Percentiles rank a stretch among this genome's conserved stretches.
phyloP scores from a whole-genome alignment of 2,888 invertebrate genomes.

The Parasteatoda lunata region DNA sequence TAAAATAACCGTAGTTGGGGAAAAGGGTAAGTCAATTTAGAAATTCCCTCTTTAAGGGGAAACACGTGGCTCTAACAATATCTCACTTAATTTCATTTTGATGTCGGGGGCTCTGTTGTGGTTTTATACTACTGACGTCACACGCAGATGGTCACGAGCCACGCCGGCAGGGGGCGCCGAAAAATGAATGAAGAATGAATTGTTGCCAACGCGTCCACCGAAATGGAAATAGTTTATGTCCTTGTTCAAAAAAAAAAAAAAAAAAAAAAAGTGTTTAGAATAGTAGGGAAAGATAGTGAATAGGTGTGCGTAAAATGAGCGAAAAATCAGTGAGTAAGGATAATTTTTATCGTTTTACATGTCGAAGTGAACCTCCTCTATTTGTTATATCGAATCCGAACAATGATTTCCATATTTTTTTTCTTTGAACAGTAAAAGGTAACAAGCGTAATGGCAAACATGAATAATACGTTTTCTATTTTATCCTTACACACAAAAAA shows the following conservation, averaged over 20 bases:
- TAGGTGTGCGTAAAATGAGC: slow-evolving; percentile 41
- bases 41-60: slow-evolving; percentile 38
- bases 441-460: not conserved
- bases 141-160: slow-evolving; percentile 48
- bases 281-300: slow-evolving; percentile 1
- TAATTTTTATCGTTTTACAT: slow-evolving; percentile 46
- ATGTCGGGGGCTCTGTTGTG: slow-evolving; percentile 60
- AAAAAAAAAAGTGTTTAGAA: not conserved
- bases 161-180: slow-evolving; percentile 44
- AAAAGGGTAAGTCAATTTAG: slow-evolving; percentile 61
- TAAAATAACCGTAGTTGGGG: slow-evolving; percentile 24
- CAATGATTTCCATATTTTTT: slow-evolving; percentile 28
- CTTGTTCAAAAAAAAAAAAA: not conserved
- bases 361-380: slow-evolving; percentile 43
- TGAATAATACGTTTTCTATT: not conserved
- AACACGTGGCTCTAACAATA: slow-evolving; percentile 65
- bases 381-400: slow-evolving; percentile 24
- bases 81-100: slow-evolving; percentile 67
- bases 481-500: no score
- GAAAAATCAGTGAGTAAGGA: slow-evolving; percentile 52
- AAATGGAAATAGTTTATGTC: slow-evolving; percentile 54
- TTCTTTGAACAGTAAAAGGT: not conserved
- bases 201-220: slow-evolving; percentile 56
- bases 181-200: slow-evolving; percentile 38
- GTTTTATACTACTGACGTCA: slow-evolving; percentile 60